These are phyloP conservation scores for Kuschelorhynchus macadamiae DNA, from an alignment of 2,888 invertebrate genomes.

Conservation along the genomic window DNA sequence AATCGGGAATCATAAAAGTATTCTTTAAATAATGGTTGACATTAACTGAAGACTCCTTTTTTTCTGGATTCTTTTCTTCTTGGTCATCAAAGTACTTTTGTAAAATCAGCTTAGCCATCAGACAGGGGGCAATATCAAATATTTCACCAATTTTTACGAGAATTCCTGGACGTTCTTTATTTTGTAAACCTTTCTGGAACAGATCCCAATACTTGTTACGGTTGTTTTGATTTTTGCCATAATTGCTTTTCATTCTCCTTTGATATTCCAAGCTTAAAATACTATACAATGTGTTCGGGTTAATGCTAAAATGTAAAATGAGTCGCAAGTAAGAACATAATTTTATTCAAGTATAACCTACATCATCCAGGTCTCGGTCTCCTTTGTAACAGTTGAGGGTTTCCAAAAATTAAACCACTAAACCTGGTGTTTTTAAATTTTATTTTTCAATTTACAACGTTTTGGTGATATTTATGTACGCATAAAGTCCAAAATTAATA, in stretches of 20 bases:
- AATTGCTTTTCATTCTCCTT: slow-evolving; percentile 75
- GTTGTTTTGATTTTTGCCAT: slow-evolving; percentile 73
- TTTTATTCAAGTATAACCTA: no score
- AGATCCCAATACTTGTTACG: slow-evolving; percentile 69
- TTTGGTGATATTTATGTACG: no score
- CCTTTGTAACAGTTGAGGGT: no score
- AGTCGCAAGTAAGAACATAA: no score
- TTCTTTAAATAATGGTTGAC: slow-evolving; percentile 75
- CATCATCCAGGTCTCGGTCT: no score
- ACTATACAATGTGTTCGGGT: slow-evolving; percentile 76
- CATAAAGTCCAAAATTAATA: no score
- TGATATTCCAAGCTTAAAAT: slow-evolving; percentile 79
- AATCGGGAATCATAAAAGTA: slow-evolving; percentile 80
- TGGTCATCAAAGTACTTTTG: slow-evolving; percentile 69
- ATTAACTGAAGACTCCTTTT: slow-evolving; percentile 59
- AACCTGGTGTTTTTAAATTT: no score
- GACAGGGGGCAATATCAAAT: slow-evolving; percentile 72
- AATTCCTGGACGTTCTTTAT: slow-evolving; percentile 73
- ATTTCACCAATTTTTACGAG: slow-evolving; percentile 74
- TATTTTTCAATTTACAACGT: no score
- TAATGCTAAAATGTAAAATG: slow-evolving; percentile 64
- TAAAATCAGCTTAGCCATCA: slow-evolving; percentile 74
- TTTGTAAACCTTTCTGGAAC: slow-evolving; percentile 66
- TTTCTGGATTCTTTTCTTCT: slow-evolving; percentile 33
- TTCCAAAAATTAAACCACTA: no score